Percentiles rank a stretch among this genome's conserved stretches.
phyloP scores from a whole-genome alignment of 2,888 invertebrate genomes.

The Byasa hedistus region DNA sequence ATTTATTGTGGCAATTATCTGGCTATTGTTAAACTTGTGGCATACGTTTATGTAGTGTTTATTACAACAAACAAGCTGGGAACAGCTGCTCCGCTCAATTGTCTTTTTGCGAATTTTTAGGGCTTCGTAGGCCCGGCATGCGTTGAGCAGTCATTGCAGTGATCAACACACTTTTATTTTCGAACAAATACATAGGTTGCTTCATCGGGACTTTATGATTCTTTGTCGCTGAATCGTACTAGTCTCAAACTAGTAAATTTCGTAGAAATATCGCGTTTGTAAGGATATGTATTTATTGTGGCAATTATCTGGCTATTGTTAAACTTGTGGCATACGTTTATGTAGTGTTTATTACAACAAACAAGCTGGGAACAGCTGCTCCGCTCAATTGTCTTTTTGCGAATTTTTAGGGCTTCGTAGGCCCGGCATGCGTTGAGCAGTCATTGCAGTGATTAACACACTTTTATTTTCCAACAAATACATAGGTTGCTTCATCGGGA shows the following conservation, averaged over 20 bases:
- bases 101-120: conserved; percentile 50
- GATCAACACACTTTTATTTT: conserved; percentile 34
- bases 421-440: conserved; percentile 34
- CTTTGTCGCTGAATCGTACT: no score
- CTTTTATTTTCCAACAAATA: conserved; percentile 32
- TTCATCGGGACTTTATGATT: conserved; percentile 31
- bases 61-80: conserved; percentile 41
- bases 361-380: conserved; percentile 40
- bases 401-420: conserved; percentile 53
- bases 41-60: conserved; percentile 44
- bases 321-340: conserved; percentile 41
- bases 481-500: conserved; percentile 23
- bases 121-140: conserved; percentile 46
- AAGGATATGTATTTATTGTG: conserved; percentile 32
- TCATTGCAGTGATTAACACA: conserved; percentile 35
- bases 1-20: conserved; percentile 34
- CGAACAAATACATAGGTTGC: conserved; percentile 23
- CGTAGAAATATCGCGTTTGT: no score
- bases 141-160: conserved; percentile 36
- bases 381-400: conserved; percentile 42
- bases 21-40: conserved; percentile 37
- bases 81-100: conserved; percentile 37
- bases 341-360: conserved; percentile 42
- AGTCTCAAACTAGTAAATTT: no score
- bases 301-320: conserved; percentile 36